These are phyloP conservation scores for Xyliphius kryptos DNA, from an alignment of 2,113 vertebrate species.

Conservation along the genomic window DNA sequence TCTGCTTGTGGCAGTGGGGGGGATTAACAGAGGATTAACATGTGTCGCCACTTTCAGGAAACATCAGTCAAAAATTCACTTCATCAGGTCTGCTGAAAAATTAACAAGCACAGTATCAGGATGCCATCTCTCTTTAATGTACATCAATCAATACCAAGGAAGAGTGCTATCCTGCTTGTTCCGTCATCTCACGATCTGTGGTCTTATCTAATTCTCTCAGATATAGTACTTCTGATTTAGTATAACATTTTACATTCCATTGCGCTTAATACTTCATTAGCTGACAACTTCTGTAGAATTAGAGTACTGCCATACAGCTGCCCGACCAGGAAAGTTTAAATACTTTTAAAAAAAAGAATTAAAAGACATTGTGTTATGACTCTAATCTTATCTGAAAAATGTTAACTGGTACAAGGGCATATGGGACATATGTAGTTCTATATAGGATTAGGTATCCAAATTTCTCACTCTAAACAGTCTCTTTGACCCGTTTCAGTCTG, in stretches of 20 bases:
- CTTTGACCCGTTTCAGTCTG: no score
- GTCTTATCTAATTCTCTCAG: slow-evolving; percentile 28
- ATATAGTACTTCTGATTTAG: slow-evolving; percentile 33
- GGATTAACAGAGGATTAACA: slow-evolving; percentile 66
- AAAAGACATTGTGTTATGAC: slow-evolving; percentile 5
- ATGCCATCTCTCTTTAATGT: slow-evolving; percentile 60
- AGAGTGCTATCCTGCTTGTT: slow-evolving; percentile 35
- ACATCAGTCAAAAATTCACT: slow-evolving; percentile 68
- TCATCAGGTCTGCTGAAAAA: slow-evolving; percentile 70
- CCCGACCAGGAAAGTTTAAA: not conserved
- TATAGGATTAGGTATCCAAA: no score
- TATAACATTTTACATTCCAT: slow-evolving; percentile 9
- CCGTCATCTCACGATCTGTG: slow-evolving; percentile 26
- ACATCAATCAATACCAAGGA: slow-evolving; percentile 45
- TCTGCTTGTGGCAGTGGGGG: slow-evolving; percentile 61
- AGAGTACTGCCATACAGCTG: slow-evolving; percentile 22
- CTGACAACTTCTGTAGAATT: slow-evolving; percentile 29
- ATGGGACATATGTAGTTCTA: slow-evolving; percentile 12
- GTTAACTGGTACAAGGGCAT: slow-evolving; percentile 4
- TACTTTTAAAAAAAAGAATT: not conserved
- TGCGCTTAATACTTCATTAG: slow-evolving; percentile 34
- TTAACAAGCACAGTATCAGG: slow-evolving; percentile 60
- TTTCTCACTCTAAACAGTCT: no score
- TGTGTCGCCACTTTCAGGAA: slow-evolving; percentile 72
- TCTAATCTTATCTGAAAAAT: no score